Percentiles rank a stretch among this genome's conserved stretches.
phyloP scores from a whole-genome alignment of 2,888 invertebrate genomes.

The Microplitis manilae region DNA sequence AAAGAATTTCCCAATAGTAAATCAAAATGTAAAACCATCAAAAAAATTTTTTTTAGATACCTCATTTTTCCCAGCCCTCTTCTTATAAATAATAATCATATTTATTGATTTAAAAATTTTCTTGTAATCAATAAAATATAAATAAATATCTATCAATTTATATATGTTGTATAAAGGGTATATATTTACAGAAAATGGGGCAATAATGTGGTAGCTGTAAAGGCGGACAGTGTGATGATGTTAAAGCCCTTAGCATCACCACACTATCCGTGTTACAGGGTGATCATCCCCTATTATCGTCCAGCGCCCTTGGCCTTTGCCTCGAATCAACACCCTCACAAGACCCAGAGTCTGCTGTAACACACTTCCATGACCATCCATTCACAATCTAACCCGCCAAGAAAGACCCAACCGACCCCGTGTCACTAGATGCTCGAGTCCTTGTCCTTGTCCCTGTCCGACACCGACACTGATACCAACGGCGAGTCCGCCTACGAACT shows the following conservation, averaged over 20 bases:
- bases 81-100: no score
- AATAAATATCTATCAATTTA: background rate
- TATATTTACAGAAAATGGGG: slow-evolving; percentile 14
- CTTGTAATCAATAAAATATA: background rate
- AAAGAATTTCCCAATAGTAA: no score
- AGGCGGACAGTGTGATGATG: slow-evolving; percentile 19
- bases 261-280: slow-evolving; percentile 55
- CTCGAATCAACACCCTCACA: slow-evolving; percentile 49
- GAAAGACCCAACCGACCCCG: slow-evolving; percentile 20
- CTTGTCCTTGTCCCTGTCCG: background rate
- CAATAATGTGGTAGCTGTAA: slow-evolving; percentile 12
- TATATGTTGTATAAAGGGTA: background rate
- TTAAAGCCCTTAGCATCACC: slow-evolving; percentile 57
- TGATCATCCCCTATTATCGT: slow-evolving; percentile 62
- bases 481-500: slow-evolving; percentile 3
- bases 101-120: no score
- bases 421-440: background rate
- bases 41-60: no score
- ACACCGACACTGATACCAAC: background rate
- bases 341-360: slow-evolving; percentile 46
- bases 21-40: no score
- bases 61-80: no score
- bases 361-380: slow-evolving; percentile 38
- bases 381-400: slow-evolving; percentile 29
- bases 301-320: slow-evolving; percentile 53